Percentiles rank a stretch among this genome's conserved stretches.
These are phyloP conservation scores for Macquaria ambigua DNA, from an alignment of 2,113 vertebrate genomes.

Conservation along the genomic window DNA sequence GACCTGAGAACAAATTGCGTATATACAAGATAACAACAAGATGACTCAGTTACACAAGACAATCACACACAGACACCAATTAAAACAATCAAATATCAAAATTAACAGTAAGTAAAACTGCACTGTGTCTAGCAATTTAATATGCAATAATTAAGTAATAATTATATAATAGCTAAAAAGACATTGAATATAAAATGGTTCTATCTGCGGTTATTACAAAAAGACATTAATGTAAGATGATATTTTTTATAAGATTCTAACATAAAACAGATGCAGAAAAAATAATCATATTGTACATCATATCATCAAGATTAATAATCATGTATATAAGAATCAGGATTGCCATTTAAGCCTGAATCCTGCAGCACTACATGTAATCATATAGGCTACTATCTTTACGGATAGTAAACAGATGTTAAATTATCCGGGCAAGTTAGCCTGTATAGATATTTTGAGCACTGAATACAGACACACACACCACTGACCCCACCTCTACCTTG, in stretches of 20 bases:
- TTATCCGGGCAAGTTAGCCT: neutral
- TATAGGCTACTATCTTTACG: neutral
- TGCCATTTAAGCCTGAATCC: neutral
- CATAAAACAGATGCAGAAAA: neutral
- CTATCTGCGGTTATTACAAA: neutral
- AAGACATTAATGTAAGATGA: neutral
- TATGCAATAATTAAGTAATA: neutral
- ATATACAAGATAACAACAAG: neutral
- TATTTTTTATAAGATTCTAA: neutral
- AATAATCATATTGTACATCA: neutral
- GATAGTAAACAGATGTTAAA: neutral
- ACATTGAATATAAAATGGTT: neutral
- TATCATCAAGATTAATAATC: neutral
- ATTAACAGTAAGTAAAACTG: neutral
- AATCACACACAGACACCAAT: neutral
- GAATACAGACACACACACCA: neutral
- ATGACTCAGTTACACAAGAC: neutral
- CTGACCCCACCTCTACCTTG: slow-evolving; percentile 52
- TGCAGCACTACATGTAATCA: neutral
- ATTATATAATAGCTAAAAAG: neutral
- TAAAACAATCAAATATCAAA: neutral
- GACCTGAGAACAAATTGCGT: neutral
- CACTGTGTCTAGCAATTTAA: neutral
- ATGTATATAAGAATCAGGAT: neutral
- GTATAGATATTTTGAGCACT: neutral